Evolutionary conservation across 2,888 invertebrate species (phyloP).

Genomic region (Monopis laevigella): DNA sequence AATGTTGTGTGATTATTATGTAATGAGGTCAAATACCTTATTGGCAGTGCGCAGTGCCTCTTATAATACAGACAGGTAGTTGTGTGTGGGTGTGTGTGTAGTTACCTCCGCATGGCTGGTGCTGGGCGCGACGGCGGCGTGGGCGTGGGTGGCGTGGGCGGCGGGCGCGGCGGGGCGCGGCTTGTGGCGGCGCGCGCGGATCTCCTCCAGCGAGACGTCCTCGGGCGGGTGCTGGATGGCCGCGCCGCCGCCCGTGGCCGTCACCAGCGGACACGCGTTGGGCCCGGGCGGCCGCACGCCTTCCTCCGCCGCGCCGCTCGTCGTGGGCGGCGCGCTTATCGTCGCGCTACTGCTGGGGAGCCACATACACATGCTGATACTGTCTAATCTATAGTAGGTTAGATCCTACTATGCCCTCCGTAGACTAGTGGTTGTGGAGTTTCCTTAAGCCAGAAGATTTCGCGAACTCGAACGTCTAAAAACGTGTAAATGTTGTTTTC

Average conservation of each 20-base stretch:
- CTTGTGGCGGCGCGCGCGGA: constrained; percentile 71
- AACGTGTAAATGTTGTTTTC: too few relatives aligned
- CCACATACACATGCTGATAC: too few relatives aligned
- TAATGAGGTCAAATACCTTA: too few relatives aligned
- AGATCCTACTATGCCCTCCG: too few relatives aligned
- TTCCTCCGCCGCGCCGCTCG: constrained; percentile 43
- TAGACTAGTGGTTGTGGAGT: too few relatives aligned
- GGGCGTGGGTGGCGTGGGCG: constrained; percentile 18
- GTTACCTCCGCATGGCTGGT: constrained; percentile 60
- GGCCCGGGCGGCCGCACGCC: constrained; percentile 49
- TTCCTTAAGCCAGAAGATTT: too few relatives aligned
- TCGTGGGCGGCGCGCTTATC: constrained; percentile 78
- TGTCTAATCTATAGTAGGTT: too few relatives aligned
- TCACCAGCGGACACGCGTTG: constrained; percentile 67
- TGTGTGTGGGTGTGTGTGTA: too few relatives aligned
- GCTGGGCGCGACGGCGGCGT: constrained; percentile 29
- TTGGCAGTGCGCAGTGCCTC: too few relatives aligned
- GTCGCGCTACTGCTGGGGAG: constrained; percentile 71
- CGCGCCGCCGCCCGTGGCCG: constrained; percentile 84
- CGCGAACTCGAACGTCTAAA: too few relatives aligned
- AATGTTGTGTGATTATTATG: too few relatives aligned
- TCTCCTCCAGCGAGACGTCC: constrained; percentile 89
- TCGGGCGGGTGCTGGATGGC: constrained; percentile 95
- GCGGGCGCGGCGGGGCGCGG: constrained; percentile 37
- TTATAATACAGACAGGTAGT: too few relatives aligned